phyloP scores from a whole-genome alignment of 1,140 invertebrate genomes.

The Aphelenchoides besseyi region DNA sequence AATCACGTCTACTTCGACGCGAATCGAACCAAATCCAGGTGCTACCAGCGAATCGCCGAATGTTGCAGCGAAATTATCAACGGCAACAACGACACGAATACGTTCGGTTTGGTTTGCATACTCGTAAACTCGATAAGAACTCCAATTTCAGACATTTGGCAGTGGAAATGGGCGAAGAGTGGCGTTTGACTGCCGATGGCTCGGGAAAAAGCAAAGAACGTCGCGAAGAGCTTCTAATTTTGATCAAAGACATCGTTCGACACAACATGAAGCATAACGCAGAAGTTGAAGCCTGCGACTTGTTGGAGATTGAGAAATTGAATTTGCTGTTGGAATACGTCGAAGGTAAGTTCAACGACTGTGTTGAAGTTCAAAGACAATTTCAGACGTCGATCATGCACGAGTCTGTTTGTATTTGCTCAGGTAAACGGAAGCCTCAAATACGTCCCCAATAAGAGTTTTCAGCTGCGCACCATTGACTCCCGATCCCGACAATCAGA shows the following conservation, averaged over 20 bases:
- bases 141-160: conserved; percentile 77
- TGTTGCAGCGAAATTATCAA: conserved; percentile 48
- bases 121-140: no score
- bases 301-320: conserved; percentile 94
- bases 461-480: conserved; percentile 92
- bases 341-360: no score
- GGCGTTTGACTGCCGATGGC: conserved; percentile 70
- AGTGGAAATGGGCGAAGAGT: conserved; percentile 88
- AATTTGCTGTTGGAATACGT: conserved; percentile 85
- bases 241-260: conserved; percentile 84
- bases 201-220: conserved; percentile 65
- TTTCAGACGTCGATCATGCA: conserved; percentile 78
- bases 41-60: conserved; percentile 43
- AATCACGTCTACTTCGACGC: conserved; percentile 44
- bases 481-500: conserved; percentile 90
- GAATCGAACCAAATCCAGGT: conserved; percentile 23
- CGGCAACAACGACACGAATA: conserved; percentile 88
- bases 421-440: conserved; percentile 68
- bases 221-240: conserved; percentile 68
- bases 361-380: no score
- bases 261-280: conserved; percentile 99
- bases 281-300: conserved; percentile 96
- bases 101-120: conserved; percentile 75
- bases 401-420: conserved; percentile 91
- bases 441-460: no score